Conservation (phyloP, 2,113 vertebrate species). For the Xenopus borealis region DNA sequence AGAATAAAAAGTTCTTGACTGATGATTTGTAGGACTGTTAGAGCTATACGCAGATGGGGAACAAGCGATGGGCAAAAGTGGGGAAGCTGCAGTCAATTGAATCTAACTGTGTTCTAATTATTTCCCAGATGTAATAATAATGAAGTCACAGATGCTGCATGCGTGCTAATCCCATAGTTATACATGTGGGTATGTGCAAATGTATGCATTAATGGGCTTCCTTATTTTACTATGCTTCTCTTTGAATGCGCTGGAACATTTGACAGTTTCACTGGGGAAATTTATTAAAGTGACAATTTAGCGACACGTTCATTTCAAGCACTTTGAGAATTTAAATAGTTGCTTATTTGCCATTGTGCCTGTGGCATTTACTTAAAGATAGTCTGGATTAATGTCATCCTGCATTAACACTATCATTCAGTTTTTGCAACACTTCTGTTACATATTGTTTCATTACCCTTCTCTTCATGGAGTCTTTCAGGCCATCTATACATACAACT, state of each 20-base stretch:
- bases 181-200: not conserved
- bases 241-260: too few species aligned
- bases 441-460: too few species aligned
- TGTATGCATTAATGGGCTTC: not conserved
- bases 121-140: not conserved
- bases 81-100: not conserved
- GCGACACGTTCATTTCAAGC: not conserved
- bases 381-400: too few species aligned
- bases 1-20: too few species aligned
- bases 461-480: too few species aligned
- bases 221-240: too few species aligned
- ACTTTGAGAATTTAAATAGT: not conserved
- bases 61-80: not conserved
- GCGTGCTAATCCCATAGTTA: not conserved
- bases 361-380: too few species aligned
- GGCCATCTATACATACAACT: too few species aligned
- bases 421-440: too few species aligned
- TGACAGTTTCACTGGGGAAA: not conserved
- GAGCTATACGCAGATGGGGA: not conserved
- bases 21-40: too few species aligned
- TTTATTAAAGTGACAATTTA: not conserved
- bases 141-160: not conserved
- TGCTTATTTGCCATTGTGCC: not conserved
- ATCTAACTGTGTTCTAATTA: not conserved
- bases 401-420: too few species aligned